phyloP scores from a whole-genome alignment of 2,113 vertebrate genomes.

The Podiceps cristatus region DNA sequence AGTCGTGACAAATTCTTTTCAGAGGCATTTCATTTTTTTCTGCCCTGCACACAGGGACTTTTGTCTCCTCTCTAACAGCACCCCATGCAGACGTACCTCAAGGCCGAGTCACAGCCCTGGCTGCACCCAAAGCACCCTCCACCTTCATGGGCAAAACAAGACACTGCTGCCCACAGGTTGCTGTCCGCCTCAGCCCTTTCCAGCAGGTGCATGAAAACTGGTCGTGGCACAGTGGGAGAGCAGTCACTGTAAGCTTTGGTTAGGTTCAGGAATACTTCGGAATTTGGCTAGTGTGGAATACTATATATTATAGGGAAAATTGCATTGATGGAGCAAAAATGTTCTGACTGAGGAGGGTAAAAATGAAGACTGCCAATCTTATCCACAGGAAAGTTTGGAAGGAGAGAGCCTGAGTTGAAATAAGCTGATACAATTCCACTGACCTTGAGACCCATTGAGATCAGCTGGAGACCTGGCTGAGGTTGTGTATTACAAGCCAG shows the following conservation, averaged over 20 bases:
- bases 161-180: neutral
- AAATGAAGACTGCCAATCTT: neutral
- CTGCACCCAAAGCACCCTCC: neutral
- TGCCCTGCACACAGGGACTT: neutral
- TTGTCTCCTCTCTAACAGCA: neutral
- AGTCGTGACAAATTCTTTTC: slow-evolving; percentile 1
- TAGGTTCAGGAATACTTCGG: neutral
- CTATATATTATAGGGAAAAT: neutral
- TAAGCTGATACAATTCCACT: neutral
- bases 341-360: neutral
- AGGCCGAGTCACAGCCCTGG: neutral
- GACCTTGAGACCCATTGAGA: neutral
- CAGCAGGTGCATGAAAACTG: neutral
- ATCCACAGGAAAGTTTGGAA: neutral
- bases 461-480: neutral
- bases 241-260: neutral
- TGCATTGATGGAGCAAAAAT: neutral
- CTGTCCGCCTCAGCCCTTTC: neutral
- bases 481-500: neutral
- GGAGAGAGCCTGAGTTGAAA: neutral
- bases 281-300: neutral
- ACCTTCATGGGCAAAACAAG: neutral
- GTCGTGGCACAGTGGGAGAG: neutral
- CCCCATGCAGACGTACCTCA: neutral
- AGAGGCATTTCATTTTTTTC: neutral